Base-by-base conservation (phyloP, 1,140 invertebrate genomes). In the Zaprionus camerounensis region DNA sequence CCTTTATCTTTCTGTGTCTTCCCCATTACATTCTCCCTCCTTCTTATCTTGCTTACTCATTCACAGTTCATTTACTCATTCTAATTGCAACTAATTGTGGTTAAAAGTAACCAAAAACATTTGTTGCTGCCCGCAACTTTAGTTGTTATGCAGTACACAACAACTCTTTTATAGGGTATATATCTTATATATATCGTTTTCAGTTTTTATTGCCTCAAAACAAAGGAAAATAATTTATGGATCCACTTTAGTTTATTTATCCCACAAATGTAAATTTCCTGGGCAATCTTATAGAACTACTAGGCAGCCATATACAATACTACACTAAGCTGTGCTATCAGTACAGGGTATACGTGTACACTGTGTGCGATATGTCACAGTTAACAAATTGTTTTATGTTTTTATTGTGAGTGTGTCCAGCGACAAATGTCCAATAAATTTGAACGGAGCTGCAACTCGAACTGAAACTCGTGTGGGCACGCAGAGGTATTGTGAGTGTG, bases 341-440 rank as follows among this genome's bases (percentile, higher is more conserved):
- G 11, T 49, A 49, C 20, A 49, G 46, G 46, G 46, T 49, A 49
- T 49, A 51, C 17, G 20, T 12, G 20, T 51, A 24, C 20, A 7
- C n/a, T 46, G 41, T 46, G 2, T 46, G 41, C 6, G 46, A 51
- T 24, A 51, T 51, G 46, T 51, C 46, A 51, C 46, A 51, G 46
- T 24, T 24, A 51, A 51, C 46, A 51, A 51, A 49, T 17, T 34
- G n/a, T 20, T 38, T 26, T 31, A 51, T 51, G 46, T 51, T 51
- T 51, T 58, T 66, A 41, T 41, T 72, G 44, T 36, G 41, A 49
- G 46, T 36, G 65, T 70, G 63, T 53, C 69, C 65, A 62, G 70
- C 59, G 72, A 69, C 69, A 71, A 76, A 75, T 71, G 56, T 17
- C 62, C 76, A 76, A 78, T 75, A 78, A 78, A 76, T 78, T 70